phyloP scores from a whole-genome alignment of 2,797 vertebrate genomes.

The Aeoliscus strigatus region DNA sequence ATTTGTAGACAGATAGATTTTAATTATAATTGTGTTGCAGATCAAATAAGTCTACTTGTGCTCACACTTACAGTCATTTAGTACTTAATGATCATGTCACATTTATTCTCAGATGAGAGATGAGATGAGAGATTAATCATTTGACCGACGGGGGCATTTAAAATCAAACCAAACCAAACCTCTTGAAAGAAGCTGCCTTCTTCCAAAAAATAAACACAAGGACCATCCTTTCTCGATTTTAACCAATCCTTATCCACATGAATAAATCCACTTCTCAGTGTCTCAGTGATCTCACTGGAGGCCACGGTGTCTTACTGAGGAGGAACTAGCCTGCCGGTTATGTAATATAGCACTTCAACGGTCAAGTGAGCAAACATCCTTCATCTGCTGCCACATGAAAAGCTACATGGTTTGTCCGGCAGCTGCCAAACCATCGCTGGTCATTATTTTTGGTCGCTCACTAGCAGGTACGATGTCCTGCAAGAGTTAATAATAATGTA shows the following conservation, averaged over 20 bases:
- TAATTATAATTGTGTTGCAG: no score
- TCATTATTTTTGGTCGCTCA: no score
- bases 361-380: conserved; percentile 26
- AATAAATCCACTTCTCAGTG: conserved; percentile 22
- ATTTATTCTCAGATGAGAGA: no score
- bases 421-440: no score
- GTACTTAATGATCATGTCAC: no score
- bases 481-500: conserved; percentile 34
- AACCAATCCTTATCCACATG: no score
- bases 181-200: neutral
- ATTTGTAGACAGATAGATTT: no score
- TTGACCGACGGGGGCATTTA: neutral
- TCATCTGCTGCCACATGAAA: conserved; percentile 2
- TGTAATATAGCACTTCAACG: conserved; percentile 59
- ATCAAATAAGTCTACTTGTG: no score
- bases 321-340: conserved; percentile 44
- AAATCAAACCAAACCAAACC: neutral
- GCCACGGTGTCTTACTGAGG: conserved; percentile 46
- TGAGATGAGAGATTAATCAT: neutral
- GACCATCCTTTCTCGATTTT: no score
- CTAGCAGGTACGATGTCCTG: conserved; percentile 6
- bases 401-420: neutral
- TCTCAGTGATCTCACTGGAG: conserved; percentile 35
- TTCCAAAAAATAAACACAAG: neutral
- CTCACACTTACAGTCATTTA: no score